These are phyloP conservation scores for Microcebus griseorufus DNA, from an alignment of 2,113 vertebrate genomes.

Conservation along the genomic window DNA sequence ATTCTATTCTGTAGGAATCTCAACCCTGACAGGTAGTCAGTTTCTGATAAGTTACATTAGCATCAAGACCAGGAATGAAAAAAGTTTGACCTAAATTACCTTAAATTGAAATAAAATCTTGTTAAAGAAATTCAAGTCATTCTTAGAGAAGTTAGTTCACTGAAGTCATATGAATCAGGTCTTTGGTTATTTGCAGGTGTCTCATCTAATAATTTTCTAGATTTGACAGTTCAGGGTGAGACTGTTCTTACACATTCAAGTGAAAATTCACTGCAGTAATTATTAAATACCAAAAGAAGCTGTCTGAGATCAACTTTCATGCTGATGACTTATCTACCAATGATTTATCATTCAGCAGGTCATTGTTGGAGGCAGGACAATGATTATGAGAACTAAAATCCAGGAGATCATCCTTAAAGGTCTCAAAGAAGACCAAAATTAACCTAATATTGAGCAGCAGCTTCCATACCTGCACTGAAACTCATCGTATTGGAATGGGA, in stretches of 20 bases:
- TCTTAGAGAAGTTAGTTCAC: not conserved
- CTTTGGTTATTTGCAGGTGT: not conserved
- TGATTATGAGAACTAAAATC: not conserved
- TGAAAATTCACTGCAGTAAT: not conserved
- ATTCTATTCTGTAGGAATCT: not conserved
- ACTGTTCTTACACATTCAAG: not conserved
- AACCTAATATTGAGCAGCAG: not conserved
- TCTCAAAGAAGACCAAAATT: not conserved
- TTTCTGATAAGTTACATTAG: not conserved
- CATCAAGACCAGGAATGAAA: not conserved
- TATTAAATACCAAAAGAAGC: constrained; percentile 19
- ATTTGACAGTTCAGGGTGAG: not conserved
- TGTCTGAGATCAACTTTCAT: not conserved
- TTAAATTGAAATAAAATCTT: constrained; percentile 30
- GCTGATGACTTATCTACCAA: not conserved
- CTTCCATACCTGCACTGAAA: not conserved
- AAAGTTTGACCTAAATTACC: not conserved
- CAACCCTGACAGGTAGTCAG: not conserved
- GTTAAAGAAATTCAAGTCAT: constrained; percentile 17
- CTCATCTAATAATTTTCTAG: not conserved
- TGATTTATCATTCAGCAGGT: not conserved
- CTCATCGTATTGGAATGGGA: rapidly evolving
- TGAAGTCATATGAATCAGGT: not conserved
- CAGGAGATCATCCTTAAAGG: not conserved
- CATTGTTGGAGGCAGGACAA: not conserved